Conservation (phyloP, 2,888 invertebrate species). For the Caenorhabditis sinica region DNA sequence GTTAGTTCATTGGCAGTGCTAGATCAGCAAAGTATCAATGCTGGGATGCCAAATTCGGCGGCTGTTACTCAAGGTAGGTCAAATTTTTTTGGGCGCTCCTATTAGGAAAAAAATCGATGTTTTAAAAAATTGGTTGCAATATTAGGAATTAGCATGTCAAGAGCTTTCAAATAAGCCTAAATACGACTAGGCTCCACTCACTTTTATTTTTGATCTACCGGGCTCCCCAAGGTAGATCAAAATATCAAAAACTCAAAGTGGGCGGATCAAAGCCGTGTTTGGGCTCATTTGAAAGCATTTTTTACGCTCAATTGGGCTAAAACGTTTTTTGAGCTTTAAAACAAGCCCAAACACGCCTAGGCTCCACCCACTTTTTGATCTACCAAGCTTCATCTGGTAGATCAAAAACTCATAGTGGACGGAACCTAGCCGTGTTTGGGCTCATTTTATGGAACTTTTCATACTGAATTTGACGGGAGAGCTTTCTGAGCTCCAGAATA, state of each 20-base stretch:
- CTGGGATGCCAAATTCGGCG: slow-evolving; percentile 56
- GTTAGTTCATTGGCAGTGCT: slow-evolving; percentile 43
- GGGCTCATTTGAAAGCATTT: not conserved
- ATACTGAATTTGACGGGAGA: no score
- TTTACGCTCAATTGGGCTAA: no score
- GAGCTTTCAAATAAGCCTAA: not conserved
- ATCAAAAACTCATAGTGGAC: no score
- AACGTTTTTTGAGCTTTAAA: no score
- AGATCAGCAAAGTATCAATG: slow-evolving; percentile 45
- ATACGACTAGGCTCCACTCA: not conserved
- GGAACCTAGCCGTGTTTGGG: no score
- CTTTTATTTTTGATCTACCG: not conserved
- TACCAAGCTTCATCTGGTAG: no score
- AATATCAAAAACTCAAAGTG: not conserved
- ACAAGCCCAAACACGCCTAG: no score
- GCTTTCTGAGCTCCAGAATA: no score
- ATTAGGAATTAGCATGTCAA: not conserved
- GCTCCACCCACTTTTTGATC: no score
- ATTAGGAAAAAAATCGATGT: not conserved
- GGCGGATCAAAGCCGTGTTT: not conserved
- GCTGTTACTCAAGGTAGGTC: slow-evolving; percentile 34
- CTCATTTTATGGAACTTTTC: no score
- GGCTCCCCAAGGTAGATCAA: not conserved
- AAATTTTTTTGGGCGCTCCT: not conserved
- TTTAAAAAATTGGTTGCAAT: no score